A percentile compares a stretch with the other conserved stretches of the same genome.
Evolutionary conservation across 2,113 vertebrate genomes (phyloP).

Genomic region (Furnarius figulus): DNA sequence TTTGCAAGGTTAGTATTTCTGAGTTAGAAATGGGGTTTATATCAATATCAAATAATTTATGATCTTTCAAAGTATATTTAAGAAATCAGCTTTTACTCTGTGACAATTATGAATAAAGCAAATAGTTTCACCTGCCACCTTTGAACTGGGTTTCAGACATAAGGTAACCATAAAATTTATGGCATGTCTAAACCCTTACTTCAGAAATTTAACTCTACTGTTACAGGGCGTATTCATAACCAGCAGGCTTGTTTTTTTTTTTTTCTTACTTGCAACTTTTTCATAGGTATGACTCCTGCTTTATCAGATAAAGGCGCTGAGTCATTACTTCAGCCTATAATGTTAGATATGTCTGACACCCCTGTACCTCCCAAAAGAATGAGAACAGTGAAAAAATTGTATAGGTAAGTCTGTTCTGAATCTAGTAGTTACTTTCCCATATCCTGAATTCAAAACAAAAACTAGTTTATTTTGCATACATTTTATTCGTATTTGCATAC

Average conservation of each 20-base stretch:
- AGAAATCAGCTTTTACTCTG: neutral
- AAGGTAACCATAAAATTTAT: neutral
- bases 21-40: neutral
- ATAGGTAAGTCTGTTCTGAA: slow-evolving; percentile 48
- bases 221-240: neutral
- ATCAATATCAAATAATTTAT: neutral
- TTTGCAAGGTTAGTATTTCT: neutral
- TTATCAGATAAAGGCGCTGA: slow-evolving; percentile 56
- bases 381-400: slow-evolving; percentile 56
- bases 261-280: neutral
- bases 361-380: slow-evolving; percentile 77
- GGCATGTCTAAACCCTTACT: neutral
- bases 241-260: neutral
- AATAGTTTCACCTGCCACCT: neutral
- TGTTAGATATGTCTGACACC: slow-evolving; percentile 49
- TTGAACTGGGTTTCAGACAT: neutral
- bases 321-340: slow-evolving; percentile 24
- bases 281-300: slow-evolving; percentile 75
- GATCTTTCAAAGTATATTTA: neutral
- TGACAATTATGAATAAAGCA: neutral
- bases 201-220: neutral
- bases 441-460: neutral
- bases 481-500: neutral
- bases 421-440: neutral
- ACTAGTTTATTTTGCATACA: neutral